These are phyloP conservation scores for Pelobates fuscus DNA, from an alignment of 2,113 vertebrate genomes.

Conservation along the genomic window DNA sequence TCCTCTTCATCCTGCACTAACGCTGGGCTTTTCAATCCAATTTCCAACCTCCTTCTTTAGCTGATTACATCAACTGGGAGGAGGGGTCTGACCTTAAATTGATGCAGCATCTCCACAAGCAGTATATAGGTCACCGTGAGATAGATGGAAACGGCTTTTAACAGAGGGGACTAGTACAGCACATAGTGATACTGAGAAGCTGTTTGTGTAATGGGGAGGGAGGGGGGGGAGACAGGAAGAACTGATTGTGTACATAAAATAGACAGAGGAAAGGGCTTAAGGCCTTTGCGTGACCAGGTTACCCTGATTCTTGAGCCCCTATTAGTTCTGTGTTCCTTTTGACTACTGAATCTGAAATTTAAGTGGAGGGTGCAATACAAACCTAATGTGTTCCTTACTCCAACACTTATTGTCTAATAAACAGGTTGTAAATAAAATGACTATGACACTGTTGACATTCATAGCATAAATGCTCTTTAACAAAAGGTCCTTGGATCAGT, in stretches of 20 bases:
- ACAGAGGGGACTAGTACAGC: constrained; percentile 37
- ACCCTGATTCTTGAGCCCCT: constrained; percentile 8
- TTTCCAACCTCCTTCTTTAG: constrained; percentile 78
- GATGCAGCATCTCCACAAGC: constrained; percentile 53
- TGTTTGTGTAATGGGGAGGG: constrained; percentile 1
- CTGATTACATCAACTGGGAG: constrained; percentile 69
- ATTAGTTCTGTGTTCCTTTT: constrained; percentile 2
- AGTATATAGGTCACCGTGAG: constrained; percentile 32
- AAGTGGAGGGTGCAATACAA: not conserved
- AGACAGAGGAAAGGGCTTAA: constrained; percentile 7
- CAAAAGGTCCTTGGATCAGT: not conserved
- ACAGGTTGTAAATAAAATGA: not conserved
- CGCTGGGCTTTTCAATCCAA: constrained; percentile 76
- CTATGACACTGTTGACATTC: not conserved
- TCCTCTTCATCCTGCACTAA: constrained; percentile 70
- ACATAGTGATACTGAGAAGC: constrained; percentile 44
- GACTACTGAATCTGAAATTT: not conserved
- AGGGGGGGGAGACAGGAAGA: not conserved
- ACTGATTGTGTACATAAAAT: not conserved
- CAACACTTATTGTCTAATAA: not conserved
- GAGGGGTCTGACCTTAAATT: constrained; percentile 67
- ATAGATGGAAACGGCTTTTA: constrained; percentile 47
- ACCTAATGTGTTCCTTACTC: not conserved
- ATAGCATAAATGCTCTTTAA: not conserved
- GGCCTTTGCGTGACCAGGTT: constrained; percentile 16